Conservation (phyloP, 2,888 invertebrate species). For the Heliconius cydno region DNA sequence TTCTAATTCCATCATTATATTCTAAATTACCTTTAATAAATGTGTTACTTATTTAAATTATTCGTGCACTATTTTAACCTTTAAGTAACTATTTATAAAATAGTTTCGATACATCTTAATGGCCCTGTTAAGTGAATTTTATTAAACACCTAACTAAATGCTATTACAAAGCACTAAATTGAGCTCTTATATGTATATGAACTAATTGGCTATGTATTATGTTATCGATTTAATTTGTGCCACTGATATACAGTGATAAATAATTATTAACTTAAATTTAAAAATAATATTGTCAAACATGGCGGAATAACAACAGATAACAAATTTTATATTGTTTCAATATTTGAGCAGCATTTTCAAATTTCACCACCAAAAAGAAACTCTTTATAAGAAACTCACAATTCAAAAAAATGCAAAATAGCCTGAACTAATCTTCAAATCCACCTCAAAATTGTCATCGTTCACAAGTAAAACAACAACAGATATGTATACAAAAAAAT, state of each 20-base stretch:
- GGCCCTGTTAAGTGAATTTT: conserved; percentile 7
- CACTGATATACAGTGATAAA: not conserved
- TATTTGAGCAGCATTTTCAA: not conserved
- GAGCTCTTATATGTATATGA: conserved; percentile 15
- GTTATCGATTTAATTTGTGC: not conserved
- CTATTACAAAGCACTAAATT: conserved; percentile 24
- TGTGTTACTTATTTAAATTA: conserved; percentile 7
- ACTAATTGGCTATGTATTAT: not conserved
- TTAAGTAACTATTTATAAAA: not conserved
- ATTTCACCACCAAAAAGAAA: not conserved
- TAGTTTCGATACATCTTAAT: not conserved
- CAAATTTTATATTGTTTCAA: not conserved
- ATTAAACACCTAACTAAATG: conserved; percentile 19
- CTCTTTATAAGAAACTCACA: not conserved
- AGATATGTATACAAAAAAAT: not conserved
- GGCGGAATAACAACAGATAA: not conserved
- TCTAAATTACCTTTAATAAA: conserved; percentile 17
- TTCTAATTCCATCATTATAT: not conserved
- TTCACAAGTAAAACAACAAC: not conserved
- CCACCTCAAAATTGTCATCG: not conserved
- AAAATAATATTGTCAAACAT: not conserved
- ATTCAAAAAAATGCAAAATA: not conserved
- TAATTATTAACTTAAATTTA: not conserved
- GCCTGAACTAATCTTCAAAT: not conserved
- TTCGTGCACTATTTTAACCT: conserved; percentile 12